These are phyloP conservation scores for Globodera ellingtonae DNA, from an alignment of 1,140 invertebrate species.

Conservation along the genomic window DNA sequence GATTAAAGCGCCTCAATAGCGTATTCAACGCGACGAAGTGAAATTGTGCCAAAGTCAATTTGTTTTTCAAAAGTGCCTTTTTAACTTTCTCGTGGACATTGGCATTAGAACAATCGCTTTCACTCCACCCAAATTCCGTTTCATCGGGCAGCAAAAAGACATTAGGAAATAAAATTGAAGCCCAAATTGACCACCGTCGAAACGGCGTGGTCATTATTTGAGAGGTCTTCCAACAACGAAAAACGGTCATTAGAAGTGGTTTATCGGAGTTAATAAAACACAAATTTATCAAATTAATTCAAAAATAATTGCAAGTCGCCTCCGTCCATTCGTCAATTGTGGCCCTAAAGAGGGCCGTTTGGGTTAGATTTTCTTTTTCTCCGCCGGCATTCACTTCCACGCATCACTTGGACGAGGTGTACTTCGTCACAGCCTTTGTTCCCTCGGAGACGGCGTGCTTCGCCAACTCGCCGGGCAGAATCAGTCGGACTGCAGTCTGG, in stretches of 20 bases:
- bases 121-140: background rate
- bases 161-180: too few species aligned
- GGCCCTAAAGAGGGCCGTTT: slow-evolving; percentile 30
- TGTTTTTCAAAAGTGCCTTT: background rate
- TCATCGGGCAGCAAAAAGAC: background rate
- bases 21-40: background rate
- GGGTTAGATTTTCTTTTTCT: slow-evolving; percentile 22
- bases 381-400: background rate
- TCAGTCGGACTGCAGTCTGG: slow-evolving; percentile 67
- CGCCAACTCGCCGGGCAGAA: slow-evolving; percentile 68
- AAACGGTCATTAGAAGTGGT: too few species aligned
- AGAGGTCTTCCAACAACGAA: too few species aligned
- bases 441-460: slow-evolving; percentile 66
- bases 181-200: too few species aligned
- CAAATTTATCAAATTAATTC: too few species aligned
- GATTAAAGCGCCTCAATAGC: background rate
- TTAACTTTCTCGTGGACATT: background rate
- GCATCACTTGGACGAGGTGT: slow-evolving; percentile 68
- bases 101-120: background rate
- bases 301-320: too few species aligned
- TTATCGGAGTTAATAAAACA: too few species aligned
- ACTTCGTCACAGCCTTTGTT: slow-evolving; percentile 69
- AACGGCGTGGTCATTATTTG: too few species aligned
- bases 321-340: too few species aligned
- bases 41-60: background rate